phyloP scores from a whole-genome alignment of 2,797 vertebrate species.

The Pangasius mekongensis region DNA sequence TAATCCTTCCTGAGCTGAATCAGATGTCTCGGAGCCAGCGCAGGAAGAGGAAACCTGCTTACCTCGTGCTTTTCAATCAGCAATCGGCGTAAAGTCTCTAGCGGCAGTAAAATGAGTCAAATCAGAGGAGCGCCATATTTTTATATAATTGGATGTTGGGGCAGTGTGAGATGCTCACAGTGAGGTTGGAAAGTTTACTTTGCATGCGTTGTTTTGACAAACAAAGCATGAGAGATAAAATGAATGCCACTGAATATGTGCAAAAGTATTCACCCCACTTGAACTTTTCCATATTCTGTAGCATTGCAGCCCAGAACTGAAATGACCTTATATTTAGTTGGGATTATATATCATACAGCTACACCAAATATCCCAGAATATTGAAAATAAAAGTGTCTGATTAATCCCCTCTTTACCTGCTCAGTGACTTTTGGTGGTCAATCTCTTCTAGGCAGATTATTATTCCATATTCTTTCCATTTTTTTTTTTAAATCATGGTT shows the following conservation, averaged over 20 bases:
- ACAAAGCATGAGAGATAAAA: not conserved
- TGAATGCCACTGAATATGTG: not conserved
- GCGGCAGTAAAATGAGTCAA: not conserved
- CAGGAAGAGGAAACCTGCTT: slow-evolving; percentile 45
- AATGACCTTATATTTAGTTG: not conserved
- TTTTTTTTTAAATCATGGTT: too few relatives aligned
- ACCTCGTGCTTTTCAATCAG: slow-evolving; percentile 22
- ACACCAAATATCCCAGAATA: not conserved
- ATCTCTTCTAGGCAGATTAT: not conserved
- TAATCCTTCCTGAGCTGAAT: slow-evolving; percentile 53
- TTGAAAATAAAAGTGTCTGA: not conserved
- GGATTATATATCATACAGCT: not conserved
- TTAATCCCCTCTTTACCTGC: not conserved
- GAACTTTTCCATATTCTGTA: not conserved
- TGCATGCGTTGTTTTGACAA: not conserved
- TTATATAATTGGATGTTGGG: slow-evolving; percentile 4
- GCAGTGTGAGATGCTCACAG: not conserved
- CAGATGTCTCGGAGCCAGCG: slow-evolving; percentile 40
- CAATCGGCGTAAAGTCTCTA: not conserved
- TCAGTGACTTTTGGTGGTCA: not conserved
- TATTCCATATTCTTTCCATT: not conserved
- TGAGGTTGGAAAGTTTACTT: not conserved
- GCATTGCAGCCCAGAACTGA: not conserved
- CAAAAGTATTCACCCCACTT: not conserved
- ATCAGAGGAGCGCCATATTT: not conserved